Evolutionary conservation across 2,888 invertebrate genomes (phyloP).

Genomic region (Drosophila leonis): DNA sequence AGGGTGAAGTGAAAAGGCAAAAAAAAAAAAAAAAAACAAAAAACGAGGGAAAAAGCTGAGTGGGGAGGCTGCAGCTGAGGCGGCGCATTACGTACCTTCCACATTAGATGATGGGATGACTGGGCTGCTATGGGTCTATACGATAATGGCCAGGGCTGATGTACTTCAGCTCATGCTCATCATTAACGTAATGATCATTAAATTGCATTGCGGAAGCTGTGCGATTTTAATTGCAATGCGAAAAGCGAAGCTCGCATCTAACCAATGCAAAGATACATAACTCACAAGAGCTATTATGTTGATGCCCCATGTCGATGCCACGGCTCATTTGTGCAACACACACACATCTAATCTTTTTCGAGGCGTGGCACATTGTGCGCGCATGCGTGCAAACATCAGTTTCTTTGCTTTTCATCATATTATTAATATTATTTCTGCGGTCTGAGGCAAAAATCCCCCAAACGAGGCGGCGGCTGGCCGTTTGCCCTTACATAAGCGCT

Average conservation of each 20-base stretch:
- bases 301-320: slow-evolving; percentile 44
- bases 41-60: not conserved
- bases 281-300: slow-evolving; percentile 42
- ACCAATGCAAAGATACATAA: slow-evolving; percentile 49
- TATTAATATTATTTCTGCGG: slow-evolving; percentile 29
- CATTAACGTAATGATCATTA: slow-evolving; percentile 26
- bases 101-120: slow-evolving; percentile 22
- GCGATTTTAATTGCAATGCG: slow-evolving; percentile 71
- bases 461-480: slow-evolving; percentile 47
- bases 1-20: slow-evolving; percentile 9
- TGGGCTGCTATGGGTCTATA: not conserved
- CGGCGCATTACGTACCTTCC: slow-evolving; percentile 26
- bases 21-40: not conserved
- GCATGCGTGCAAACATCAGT: slow-evolving; percentile 64
- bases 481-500: slow-evolving; percentile 53
- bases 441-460: slow-evolving; percentile 46
- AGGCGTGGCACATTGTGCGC: slow-evolving; percentile 68
- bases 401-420: slow-evolving; percentile 8
- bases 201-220: slow-evolving; percentile 66
- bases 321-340: slow-evolving; percentile 54
- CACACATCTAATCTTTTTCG: slow-evolving; percentile 8
- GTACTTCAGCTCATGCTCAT: slow-evolving; percentile 18
- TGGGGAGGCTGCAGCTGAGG: slow-evolving; percentile 1
- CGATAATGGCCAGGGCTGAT: slow-evolving; percentile 35
- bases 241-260: slow-evolving; percentile 59